Percentiles rank a stretch among this genome's conserved stretches.
Conservation (phyloP, 2,888 invertebrate species). For the Andrena chrysosceles region DNA sequence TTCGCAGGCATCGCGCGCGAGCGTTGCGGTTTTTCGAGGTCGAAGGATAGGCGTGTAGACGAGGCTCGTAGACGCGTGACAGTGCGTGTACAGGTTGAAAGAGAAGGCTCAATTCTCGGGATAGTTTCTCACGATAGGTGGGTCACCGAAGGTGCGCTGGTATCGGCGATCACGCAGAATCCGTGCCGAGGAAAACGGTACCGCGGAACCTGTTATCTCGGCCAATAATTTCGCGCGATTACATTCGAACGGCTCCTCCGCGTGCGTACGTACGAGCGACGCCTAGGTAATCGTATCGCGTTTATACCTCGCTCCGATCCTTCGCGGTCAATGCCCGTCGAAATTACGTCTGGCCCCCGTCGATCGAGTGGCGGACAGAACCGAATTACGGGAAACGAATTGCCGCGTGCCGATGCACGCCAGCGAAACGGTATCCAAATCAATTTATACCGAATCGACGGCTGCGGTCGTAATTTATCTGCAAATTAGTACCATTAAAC, state of each 20-base stretch:
- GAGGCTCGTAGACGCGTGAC: constrained; percentile 26
- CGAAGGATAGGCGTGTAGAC: constrained; percentile 27
- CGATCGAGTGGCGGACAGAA: neutral
- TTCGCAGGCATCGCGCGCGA: constrained; percentile 25
- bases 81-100: constrained; percentile 35
- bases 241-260: constrained; percentile 40
- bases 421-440: neutral
- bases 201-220: constrained; percentile 57
- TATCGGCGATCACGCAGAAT: constrained; percentile 62
- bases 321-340: neutral
- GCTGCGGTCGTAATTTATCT: neutral
- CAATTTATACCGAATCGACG: neutral
- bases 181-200: constrained; percentile 60
- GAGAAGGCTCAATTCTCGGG: constrained; percentile 50
- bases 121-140: constrained; percentile 72
- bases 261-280: constrained; percentile 7
- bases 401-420: neutral
- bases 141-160: constrained; percentile 60
- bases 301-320: constrained; percentile 9
- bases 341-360: constrained; percentile 7
- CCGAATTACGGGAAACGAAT: constrained; percentile 10
- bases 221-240: constrained; percentile 51
- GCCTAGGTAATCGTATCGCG: constrained; percentile 19
- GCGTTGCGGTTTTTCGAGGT: constrained; percentile 37
- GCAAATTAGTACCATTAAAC: neutral